Percentiles rank a stretch among this genome's conserved stretches.
phyloP scores from a whole-genome alignment of 1,140 invertebrate genomes.

The Scaptomyza pallida region DNA sequence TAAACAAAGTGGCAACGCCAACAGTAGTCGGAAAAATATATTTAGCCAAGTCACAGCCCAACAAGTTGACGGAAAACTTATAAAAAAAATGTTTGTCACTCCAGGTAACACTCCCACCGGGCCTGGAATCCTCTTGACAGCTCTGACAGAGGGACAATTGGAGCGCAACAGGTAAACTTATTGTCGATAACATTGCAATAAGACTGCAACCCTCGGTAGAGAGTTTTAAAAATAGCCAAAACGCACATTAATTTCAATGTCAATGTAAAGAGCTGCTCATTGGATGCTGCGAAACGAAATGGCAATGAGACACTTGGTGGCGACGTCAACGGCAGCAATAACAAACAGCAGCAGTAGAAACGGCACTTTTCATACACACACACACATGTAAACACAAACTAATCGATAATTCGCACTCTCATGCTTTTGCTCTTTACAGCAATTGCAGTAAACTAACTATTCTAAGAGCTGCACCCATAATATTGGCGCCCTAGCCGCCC shows the following conservation, averaged over 20 bases:
- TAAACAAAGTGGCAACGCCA: too few relatives aligned
- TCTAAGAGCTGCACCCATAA: constrained; percentile 40
- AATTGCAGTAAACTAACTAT: constrained; percentile 50
- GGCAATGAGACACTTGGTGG: constrained; percentile 35
- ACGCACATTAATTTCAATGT: constrained; percentile 45
- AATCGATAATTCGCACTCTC: constrained; percentile 58
- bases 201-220: not conserved
- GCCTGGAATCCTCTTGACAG: too few relatives aligned
- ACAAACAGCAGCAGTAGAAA: constrained; percentile 17
- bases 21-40: too few relatives aligned
- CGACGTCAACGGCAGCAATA: constrained; percentile 34
- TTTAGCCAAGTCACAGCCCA: too few relatives aligned
- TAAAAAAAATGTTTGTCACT: too few relatives aligned
- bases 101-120: too few relatives aligned
- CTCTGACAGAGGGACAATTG: too few relatives aligned
- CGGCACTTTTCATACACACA: not conserved
- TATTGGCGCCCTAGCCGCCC: constrained; percentile 52
- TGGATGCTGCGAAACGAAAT: constrained; percentile 50
- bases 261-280: constrained; percentile 24
- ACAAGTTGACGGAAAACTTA: too few relatives aligned
- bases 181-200: constrained; percentile 29
- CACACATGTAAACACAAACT: constrained; percentile 53
- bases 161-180: constrained; percentile 44
- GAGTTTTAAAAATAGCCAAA: constrained; percentile 30
- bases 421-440: constrained; percentile 46